These are phyloP conservation scores for Leucosticte australis DNA, from an alignment of 2,113 vertebrate genomes.

Conservation along the genomic window DNA sequence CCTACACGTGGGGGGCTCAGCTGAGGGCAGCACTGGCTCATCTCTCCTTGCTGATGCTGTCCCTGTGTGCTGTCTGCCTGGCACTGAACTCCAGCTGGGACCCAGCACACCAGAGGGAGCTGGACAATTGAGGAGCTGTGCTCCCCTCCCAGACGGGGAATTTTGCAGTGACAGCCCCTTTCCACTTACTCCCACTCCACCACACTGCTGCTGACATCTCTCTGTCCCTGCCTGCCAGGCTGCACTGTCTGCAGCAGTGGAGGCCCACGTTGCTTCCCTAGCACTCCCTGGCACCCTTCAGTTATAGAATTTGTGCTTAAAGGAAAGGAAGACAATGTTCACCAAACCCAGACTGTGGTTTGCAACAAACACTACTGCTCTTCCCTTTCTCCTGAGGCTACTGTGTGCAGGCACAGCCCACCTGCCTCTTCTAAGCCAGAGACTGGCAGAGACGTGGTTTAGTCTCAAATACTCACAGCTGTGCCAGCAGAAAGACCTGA, in stretches of 20 bases:
- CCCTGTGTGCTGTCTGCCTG: rapidly evolving
- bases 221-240: not conserved
- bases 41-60: not conserved
- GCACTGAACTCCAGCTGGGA: not conserved
- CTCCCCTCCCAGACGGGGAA: rapidly evolving
- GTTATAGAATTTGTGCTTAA: no score
- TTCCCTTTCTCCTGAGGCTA: no score
- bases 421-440: not conserved
- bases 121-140: rapidly evolving
- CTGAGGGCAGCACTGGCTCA: rapidly evolving
- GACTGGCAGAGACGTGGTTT: rapidly evolving
- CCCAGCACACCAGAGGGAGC: rapidly evolving
- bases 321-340: not conserved
- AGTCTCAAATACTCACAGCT: rapidly evolving
- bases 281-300: not conserved
- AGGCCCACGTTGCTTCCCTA: rapidly evolving
- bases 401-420: no score
- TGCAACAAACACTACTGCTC: not conserved
- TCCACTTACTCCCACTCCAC: not conserved
- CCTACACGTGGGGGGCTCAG: rapidly evolving
- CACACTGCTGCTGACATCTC: rapidly evolving
- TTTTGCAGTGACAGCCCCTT: not conserved
- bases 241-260: not conserved
- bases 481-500: rapidly evolving
- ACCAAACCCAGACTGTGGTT: not conserved